Evolutionary conservation across 92 coral and sea anemone genomes (phyloP), one percentile per base, ranked within the genome.

Genomic region (Siderastrea siderea): DNA sequence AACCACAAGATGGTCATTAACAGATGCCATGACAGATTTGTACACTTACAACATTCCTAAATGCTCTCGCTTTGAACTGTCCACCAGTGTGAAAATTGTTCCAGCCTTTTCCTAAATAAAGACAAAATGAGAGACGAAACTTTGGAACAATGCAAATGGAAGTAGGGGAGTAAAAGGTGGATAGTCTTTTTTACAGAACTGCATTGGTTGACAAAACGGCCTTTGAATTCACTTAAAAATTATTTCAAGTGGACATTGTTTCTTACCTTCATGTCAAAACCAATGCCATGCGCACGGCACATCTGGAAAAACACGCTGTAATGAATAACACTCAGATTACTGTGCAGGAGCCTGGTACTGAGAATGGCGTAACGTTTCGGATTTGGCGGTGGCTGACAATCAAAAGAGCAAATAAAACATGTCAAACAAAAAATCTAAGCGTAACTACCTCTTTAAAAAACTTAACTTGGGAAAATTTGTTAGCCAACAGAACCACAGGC

Each of bases 221-320:
- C 38, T 26, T 26, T 6, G 3, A 53, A 53, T 53, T 53, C 57
- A 53, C 0, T 26, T 26, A 26, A 26, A 26, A 26, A 26, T 26
- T 26, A 26, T 26, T 26, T 26, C 38, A 0, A 26, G 38, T 26
- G 38, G 0, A 26, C 38, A 26, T 26, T 26, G 38, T 26, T 26
- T 26, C 78, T 63, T 51, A 95, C 99, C 97, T 95, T 97, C 87
- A 95, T 90, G 64, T 97, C 99, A 88, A 94, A 97, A 13, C 99
- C 99, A 77, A 97, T 97, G n/a, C 99, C 99, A 72, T 97, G 99
- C 13, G 99, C 99, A 26, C 99, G 99, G 79, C 99, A 97, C 99
- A 97, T 97, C 87, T 97, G 99, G 77, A 97, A 97, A 86, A 97
- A 97, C 79, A 97, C 99, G 47, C 99, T 97, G 93, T 95, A 97